A percentile compares a stretch with the other conserved stretches of the same genome.
phyloP scores from a whole-genome alignment of 2,888 invertebrate genomes.

The Spilosoma lubricipeda region DNA sequence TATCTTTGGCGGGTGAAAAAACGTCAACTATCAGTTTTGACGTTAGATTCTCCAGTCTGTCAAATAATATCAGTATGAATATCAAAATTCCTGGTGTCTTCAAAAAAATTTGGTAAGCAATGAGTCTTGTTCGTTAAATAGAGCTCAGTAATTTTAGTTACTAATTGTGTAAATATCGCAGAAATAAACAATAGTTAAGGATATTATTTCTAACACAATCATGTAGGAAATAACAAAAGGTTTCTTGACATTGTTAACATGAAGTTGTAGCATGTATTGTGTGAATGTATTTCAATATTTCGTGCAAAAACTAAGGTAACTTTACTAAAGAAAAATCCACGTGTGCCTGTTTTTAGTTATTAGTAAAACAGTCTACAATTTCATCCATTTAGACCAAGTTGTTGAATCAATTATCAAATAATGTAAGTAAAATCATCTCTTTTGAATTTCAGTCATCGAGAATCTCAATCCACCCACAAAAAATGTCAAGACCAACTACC shows the following conservation, averaged over 20 bases:
- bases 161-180: no score
- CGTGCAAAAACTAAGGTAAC: background rate
- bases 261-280: no score
- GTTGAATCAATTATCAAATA: background rate
- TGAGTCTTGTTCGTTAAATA: background rate
- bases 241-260: no score
- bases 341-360: background rate
- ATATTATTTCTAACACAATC: no score
- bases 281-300: background rate
- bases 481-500: conserved; percentile 43
- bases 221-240: no score
- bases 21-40: background rate
- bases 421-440: background rate
- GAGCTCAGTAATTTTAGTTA: no score
- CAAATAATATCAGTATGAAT: conserved; percentile 55
- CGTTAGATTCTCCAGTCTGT: conserved; percentile 4
- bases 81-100: conserved; percentile 68
- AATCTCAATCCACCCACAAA: conserved; percentile 35
- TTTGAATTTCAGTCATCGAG: conserved; percentile 51
- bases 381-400: no score
- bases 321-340: background rate
- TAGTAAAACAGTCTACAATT: background rate
- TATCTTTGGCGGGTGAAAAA: background rate
- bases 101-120: conserved; percentile 64
- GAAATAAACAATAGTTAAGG: no score